These are phyloP conservation scores for Drosophila recens DNA, from an alignment of 2,888 invertebrate genomes.

Conservation along the genomic window DNA sequence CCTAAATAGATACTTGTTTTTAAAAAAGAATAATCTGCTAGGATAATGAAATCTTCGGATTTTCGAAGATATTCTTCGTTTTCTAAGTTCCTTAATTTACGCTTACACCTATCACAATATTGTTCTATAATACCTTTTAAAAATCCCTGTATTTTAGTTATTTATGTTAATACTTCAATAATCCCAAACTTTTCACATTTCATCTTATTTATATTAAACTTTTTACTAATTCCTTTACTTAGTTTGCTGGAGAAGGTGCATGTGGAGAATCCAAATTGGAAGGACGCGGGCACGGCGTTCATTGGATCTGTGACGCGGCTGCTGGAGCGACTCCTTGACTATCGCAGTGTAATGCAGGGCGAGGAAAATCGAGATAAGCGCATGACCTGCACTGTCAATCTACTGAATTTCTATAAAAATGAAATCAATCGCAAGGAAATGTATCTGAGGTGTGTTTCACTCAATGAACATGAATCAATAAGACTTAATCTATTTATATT, in stretches of 20 bases:
- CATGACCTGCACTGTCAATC: constrained; percentile 98
- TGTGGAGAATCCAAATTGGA: constrained; percentile 94
- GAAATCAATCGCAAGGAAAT: constrained; percentile 98
- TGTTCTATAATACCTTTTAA: neutral
- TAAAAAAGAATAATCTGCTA: neutral
- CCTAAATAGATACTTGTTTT: too few relatives aligned
- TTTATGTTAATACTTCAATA: neutral
- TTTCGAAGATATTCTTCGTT: neutral
- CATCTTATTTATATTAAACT: neutral
- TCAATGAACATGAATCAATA: neutral
- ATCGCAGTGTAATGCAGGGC: constrained; percentile 97
- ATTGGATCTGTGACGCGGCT: constrained; percentile 96
- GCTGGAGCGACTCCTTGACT: constrained; percentile 95
- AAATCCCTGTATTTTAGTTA: neutral
- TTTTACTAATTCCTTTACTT: neutral
- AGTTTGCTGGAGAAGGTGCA: constrained; percentile 94
- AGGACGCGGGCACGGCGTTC: constrained; percentile 96
- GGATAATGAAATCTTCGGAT: neutral
- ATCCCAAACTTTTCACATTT: neutral
- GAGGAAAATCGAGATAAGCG: constrained; percentile 97
- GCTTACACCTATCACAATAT: neutral
- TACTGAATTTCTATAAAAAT: constrained; percentile 97
- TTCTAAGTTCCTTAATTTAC: neutral
- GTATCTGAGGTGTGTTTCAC: constrained; percentile 89
- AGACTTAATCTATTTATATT: neutral